These are phyloP conservation scores for Crocidura indochinensis DNA, from an alignment of 2,797 vertebrate genomes.

Conservation along the genomic window DNA sequence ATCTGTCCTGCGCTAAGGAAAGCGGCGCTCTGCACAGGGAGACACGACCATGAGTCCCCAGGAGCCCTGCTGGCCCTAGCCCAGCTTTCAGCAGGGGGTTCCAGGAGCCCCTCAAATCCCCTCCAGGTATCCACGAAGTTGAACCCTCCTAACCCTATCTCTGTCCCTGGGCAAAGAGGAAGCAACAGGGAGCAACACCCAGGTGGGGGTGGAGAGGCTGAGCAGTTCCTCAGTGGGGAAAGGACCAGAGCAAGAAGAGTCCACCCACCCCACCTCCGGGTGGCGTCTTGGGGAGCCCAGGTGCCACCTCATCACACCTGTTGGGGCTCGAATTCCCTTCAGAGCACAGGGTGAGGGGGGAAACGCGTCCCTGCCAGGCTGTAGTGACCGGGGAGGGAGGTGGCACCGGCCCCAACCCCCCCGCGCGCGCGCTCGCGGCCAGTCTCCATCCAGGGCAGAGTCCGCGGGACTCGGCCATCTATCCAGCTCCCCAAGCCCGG, in stretches of 20 bases:
- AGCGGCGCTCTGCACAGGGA: neutral
- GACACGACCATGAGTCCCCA: neutral
- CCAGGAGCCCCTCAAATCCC: too few relatives aligned
- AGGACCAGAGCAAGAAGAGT: neutral
- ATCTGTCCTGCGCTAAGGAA: neutral
- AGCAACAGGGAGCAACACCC: neutral
- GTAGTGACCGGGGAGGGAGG: too few relatives aligned
- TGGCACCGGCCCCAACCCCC: too few relatives aligned
- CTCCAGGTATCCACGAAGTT: slow-evolving; percentile 65
- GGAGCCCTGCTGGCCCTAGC: neutral
- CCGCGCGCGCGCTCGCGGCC: too few relatives aligned
- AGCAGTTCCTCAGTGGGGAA: slow-evolving; percentile 33
- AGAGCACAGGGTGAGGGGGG: neutral
- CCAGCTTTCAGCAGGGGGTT: neutral
- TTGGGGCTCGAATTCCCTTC: neutral
- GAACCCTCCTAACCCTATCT: slow-evolving; percentile 26
- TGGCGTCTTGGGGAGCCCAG: neutral
- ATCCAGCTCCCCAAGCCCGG: neutral
- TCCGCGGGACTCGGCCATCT: neutral
- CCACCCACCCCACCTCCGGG: neutral
- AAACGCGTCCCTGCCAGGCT: too few relatives aligned
- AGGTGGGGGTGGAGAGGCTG: neutral
- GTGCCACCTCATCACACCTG: slow-evolving; percentile 37
- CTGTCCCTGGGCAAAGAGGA: slow-evolving; percentile 40
- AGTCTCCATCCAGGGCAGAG: too few relatives aligned